Evolutionary conservation across 2,797 vertebrate genomes (phyloP).

Genomic region (Loriculus beryllinus): DNA sequence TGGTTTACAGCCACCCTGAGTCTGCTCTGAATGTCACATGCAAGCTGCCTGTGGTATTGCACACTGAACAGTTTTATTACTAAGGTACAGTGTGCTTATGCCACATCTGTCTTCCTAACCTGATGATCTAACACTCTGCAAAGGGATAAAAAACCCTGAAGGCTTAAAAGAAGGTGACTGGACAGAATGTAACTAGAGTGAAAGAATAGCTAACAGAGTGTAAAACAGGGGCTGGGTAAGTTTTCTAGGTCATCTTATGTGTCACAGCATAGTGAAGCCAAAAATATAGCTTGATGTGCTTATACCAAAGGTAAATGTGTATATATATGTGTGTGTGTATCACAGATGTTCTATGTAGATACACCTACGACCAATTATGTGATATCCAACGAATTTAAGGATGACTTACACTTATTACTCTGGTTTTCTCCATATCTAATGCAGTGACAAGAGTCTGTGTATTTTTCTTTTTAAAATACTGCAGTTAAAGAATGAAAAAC

Average conservation of each 20-base stretch:
- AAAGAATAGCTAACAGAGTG: not conserved
- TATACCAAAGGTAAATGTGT: not conserved
- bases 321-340: not conserved
- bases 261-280: not conserved
- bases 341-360: not conserved
- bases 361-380: not conserved
- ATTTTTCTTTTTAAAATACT: not conserved
- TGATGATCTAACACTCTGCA: accelerated
- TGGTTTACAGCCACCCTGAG: not conserved
- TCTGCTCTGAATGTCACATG: not conserved
- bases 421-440: not conserved
- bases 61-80: not conserved
- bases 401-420: not conserved
- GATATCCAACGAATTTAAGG: not conserved
- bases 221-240: not conserved
- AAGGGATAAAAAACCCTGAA: not conserved
- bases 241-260: not conserved
- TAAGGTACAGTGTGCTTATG: not conserved
- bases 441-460: accelerated
- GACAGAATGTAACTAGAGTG: not conserved
- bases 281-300: not conserved
- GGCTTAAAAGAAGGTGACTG: not conserved
- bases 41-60: not conserved
- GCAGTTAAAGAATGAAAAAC: not conserved
- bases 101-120: not conserved